Percentiles rank a stretch among this genome's conserved stretches.
Conservation (phyloP, 2,888 invertebrate genomes). For the Glaucopsyche alexis region DNA sequence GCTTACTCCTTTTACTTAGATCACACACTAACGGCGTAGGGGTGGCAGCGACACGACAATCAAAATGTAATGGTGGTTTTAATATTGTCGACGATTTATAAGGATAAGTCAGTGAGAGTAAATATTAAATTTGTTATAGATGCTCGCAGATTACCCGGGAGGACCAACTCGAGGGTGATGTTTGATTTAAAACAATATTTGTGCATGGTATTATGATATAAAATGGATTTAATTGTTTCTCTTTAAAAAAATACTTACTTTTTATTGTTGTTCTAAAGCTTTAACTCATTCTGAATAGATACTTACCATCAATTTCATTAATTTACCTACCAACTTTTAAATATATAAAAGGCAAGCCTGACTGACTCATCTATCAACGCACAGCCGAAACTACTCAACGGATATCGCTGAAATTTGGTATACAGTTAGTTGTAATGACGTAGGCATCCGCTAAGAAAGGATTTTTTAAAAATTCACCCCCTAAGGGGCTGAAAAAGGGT, state of each 20-base stretch:
- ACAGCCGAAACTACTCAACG: no score
- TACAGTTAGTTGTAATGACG: no score
- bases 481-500: no score
- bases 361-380: no score
- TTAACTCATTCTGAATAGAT: neutral
- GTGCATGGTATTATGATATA: neutral
- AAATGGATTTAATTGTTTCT: neutral
- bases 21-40: slow-evolving; percentile 50
- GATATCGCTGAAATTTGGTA: no score
- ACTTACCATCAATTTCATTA: no score
- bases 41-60: slow-evolving; percentile 65
- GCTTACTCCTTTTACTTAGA: slow-evolving; percentile 42
- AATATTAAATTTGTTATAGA: slow-evolving; percentile 80
- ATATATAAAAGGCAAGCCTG: no score
- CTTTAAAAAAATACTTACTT: neutral
- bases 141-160: slow-evolving; percentile 74
- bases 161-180: slow-evolving; percentile 44
- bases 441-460: no score
- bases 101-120: slow-evolving; percentile 76
- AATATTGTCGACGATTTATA: slow-evolving; percentile 79
- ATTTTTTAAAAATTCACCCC: no score
- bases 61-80: slow-evolving; percentile 76
- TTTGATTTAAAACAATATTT: slow-evolving; percentile 26
- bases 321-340: no score
- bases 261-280: no score